Evolutionary conservation across 2,888 invertebrate species (phyloP).

Genomic region (Euproctis similis): DNA sequence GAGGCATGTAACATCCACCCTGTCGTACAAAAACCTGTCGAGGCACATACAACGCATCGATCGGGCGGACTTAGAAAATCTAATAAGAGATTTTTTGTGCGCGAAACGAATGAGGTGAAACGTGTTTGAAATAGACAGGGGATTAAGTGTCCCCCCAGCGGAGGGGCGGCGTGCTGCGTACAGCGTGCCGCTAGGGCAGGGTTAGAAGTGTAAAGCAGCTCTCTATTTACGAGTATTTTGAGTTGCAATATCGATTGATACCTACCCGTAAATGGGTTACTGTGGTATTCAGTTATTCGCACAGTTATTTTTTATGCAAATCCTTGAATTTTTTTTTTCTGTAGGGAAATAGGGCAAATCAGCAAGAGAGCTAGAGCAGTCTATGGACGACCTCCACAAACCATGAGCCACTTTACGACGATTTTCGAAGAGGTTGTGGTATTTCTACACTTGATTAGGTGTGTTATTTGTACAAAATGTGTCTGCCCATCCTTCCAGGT

Average conservation of each 20-base stretch:
- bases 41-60: slow-evolving; percentile 59
- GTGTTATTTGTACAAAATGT: too few species aligned
- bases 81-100: slow-evolving; percentile 69
- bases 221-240: slow-evolving; percentile 11
- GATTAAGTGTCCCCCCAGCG: slow-evolving; percentile 68
- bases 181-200: slow-evolving; percentile 21
- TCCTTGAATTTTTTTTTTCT: too few species aligned
- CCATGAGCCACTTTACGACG: too few species aligned
- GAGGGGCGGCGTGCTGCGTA: slow-evolving; percentile 38
- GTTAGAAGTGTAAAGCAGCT: slow-evolving; percentile 11
- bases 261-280: slow-evolving; percentile 23
- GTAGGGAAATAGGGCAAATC: too few species aligned
- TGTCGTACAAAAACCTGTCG: slow-evolving; percentile 39
- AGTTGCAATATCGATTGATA: slow-evolving; percentile 12
- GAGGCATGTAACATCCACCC: background rate
- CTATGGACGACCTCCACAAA: too few species aligned
- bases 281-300: too few species aligned
- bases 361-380: too few species aligned
- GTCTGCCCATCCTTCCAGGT: too few species aligned
- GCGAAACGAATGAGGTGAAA: slow-evolving; percentile 72
- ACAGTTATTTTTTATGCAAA: too few species aligned
- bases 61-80: slow-evolving; percentile 57
- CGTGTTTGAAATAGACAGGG: slow-evolving; percentile 75
- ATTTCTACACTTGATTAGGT: too few species aligned
- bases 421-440: too few species aligned